These are phyloP conservation scores for Seriola rivoliana DNA, from an alignment of 2,113 vertebrate species.

Conservation along the genomic window DNA sequence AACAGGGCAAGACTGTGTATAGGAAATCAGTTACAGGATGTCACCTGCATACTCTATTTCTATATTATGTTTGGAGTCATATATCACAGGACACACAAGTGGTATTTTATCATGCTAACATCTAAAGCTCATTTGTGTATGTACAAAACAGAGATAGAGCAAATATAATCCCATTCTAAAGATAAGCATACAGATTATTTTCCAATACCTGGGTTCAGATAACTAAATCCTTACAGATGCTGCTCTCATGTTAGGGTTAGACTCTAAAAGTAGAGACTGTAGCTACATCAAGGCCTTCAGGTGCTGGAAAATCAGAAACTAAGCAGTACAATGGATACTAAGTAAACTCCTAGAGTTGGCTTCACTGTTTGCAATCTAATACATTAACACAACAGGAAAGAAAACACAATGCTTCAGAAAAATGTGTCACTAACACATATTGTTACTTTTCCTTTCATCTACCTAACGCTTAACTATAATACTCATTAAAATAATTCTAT, in stretches of 20 bases:
- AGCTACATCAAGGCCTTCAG: background rate
- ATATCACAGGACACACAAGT: background rate
- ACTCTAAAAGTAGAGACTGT: too few relatives aligned
- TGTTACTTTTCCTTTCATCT: background rate
- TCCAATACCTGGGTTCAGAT: too few relatives aligned
- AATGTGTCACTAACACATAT: background rate
- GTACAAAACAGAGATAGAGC: too few relatives aligned
- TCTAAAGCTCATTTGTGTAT: background rate
- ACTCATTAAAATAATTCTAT: background rate
- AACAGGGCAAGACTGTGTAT: conserved; percentile 31
- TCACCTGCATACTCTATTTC: background rate
- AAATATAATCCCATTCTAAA: too few relatives aligned
- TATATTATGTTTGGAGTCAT: background rate
- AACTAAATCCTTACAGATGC: too few relatives aligned
- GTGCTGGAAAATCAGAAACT: background rate
- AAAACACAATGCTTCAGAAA: background rate
- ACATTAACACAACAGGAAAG: too few relatives aligned
- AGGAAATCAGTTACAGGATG: conserved; percentile 2
- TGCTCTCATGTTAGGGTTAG: too few relatives aligned
- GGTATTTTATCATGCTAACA: background rate
- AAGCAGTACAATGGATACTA: too few relatives aligned
- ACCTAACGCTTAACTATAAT: background rate
- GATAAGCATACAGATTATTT: too few relatives aligned
- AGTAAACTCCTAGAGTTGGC: background rate
- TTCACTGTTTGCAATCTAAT: background rate